Conservation (phyloP, 2,113 vertebrate species). For the Cryptoleucopteryx plumbea region DNA sequence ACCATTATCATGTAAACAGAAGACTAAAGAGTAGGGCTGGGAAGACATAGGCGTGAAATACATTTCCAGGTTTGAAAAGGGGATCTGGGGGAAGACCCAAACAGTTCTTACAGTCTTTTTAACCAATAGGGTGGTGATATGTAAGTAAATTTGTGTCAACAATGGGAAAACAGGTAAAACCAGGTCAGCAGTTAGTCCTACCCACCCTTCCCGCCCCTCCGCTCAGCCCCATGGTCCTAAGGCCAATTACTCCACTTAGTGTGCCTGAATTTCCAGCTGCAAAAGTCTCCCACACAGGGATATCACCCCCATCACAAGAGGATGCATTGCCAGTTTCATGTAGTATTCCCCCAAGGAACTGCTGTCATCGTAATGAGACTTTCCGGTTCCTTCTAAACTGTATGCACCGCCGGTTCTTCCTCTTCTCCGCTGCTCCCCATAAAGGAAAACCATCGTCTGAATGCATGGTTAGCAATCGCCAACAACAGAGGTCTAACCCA, state of each 20-base stretch:
- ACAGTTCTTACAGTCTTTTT: neutral
- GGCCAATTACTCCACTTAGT: neutral
- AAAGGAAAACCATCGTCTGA: neutral
- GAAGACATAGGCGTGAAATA: neutral
- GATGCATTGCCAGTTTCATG: neutral
- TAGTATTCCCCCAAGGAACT: neutral
- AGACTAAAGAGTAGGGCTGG: neutral
- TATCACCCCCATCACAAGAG: neutral
- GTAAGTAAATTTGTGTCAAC: neutral
- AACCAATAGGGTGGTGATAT: neutral
- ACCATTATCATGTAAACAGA: conserved; percentile 17
- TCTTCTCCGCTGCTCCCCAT: neutral
- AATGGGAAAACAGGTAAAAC: neutral
- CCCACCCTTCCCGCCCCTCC: fast-evolving
- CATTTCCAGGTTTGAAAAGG: neutral
- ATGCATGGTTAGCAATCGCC: neutral
- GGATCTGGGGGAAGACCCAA: neutral
- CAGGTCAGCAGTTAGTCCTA: neutral
- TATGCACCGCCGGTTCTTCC: neutral
- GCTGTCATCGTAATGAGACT: neutral
- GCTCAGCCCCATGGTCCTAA: neutral
- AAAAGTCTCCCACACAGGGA: neutral
- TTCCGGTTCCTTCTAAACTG: neutral
- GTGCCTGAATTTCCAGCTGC: neutral
- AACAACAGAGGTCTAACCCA: neutral